A percentile compares a stretch with the other conserved stretches of the same genome.
Evolutionary conservation across 2,113 vertebrate species (phyloP).

Genomic region (Nerophis lumbriciformis): DNA sequence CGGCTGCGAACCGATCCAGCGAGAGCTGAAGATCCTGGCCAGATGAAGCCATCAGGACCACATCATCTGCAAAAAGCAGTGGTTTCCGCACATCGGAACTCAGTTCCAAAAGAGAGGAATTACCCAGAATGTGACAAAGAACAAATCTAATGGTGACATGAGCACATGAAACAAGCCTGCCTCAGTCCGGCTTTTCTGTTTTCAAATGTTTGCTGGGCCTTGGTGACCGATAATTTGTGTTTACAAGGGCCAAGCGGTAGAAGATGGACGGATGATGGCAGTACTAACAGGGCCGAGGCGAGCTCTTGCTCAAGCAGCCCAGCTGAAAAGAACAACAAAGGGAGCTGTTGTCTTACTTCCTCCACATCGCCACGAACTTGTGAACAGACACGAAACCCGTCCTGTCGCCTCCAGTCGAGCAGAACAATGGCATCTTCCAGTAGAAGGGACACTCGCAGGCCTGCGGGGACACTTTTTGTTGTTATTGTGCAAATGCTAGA

Average conservation of each 20-base stretch:
- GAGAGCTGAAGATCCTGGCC: no score
- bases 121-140: constrained; percentile 5
- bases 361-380: constrained; percentile 95
- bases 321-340: constrained; percentile 25
- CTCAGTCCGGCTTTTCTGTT: not conserved
- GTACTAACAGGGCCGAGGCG: constrained; percentile 4
- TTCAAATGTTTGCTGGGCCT: constrained; percentile 18
- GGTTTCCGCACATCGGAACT: no score
- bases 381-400: constrained; percentile 90
- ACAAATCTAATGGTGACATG: not conserved
- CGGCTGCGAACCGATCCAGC: no score
- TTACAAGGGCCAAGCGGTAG: not conserved
- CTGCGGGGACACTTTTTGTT: constrained; percentile 59
- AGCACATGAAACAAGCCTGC: no score
- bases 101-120: not conserved
- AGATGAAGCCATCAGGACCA: no score
- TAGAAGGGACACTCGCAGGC: constrained; percentile 92
- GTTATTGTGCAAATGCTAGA: constrained; percentile 11
- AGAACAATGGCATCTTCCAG: constrained; percentile 94
- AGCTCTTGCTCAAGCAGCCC: constrained; percentile 14
- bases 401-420: constrained; percentile 84
- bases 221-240: constrained; percentile 21
- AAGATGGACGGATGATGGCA: not conserved
- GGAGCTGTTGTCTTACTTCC: constrained; percentile 84
- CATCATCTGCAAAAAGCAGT: no score